These are phyloP conservation scores for Lasioglossum villosulum DNA, from an alignment of 2,888 invertebrate genomes.

Conservation along the genomic window DNA sequence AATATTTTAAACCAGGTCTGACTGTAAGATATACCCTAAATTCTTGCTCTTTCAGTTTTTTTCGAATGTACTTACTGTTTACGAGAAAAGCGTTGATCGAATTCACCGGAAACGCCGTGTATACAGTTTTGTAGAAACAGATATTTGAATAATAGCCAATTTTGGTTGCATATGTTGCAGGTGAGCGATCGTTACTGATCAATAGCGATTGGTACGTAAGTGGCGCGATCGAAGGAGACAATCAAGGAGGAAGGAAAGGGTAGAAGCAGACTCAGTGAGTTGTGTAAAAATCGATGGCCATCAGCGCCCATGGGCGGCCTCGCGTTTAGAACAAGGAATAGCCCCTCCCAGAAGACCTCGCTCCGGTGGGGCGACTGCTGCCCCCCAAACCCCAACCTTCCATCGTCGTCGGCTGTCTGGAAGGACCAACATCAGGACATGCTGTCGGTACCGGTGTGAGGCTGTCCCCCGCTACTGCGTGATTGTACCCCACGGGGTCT, in stretches of 20 bases:
- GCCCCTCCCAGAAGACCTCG: conserved; percentile 98
- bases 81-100: too few species aligned
- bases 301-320: conserved; percentile 96
- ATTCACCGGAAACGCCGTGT: too few species aligned
- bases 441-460: conserved; percentile 83
- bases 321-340: conserved; percentile 98
- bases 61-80: too few species aligned
- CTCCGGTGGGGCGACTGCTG: conserved; percentile 98
- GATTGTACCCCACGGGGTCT: conserved; percentile 83
- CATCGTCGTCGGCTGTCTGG: conserved; percentile 77
- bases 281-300: conserved; percentile 84
- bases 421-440: conserved; percentile 81
- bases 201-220: conserved; percentile 49
- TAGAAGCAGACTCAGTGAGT: conserved; percentile 75
- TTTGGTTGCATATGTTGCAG: conserved; percentile 38
- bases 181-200: conserved; percentile 56
- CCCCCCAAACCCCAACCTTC: conserved; percentile 83
- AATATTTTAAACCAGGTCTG: too few species aligned
- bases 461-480: conserved; percentile 84
- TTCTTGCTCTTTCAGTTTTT: too few species aligned
- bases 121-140: not conserved
- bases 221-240: conserved; percentile 23
- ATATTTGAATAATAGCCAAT: not conserved
- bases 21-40: too few species aligned
- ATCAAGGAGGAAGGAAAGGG: conserved; percentile 58